Percentiles rank a stretch among this genome's conserved stretches.
These are phyloP conservation scores for Caenorhabditis sp. DNA, from an alignment of 2,888 invertebrate species.

Conservation along the genomic window DNA sequence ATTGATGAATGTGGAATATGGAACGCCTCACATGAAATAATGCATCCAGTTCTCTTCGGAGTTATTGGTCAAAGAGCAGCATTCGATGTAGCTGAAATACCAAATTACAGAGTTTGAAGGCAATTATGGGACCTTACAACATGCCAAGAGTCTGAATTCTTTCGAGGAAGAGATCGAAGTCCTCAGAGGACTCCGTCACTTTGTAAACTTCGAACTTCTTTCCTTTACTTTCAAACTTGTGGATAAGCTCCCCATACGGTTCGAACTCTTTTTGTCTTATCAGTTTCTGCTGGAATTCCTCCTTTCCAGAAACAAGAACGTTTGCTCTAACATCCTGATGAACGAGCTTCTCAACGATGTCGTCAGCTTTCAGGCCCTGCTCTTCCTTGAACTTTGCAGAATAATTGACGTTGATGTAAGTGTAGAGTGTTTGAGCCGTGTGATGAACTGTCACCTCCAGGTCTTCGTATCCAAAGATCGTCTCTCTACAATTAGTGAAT, in stretches of 20 bases:
- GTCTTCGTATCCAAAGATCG: constrained; percentile 93
- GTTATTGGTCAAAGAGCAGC: constrained; percentile 87
- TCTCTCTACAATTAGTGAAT: constrained; percentile 83
- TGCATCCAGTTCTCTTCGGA: constrained; percentile 91
- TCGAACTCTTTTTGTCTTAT: constrained; percentile 81
- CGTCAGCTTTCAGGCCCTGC: constrained; percentile 65
- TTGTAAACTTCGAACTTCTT: constrained; percentile 62
- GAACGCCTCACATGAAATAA: constrained; percentile 76
- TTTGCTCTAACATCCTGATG: constrained; percentile 66
- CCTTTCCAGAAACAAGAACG: constrained; percentile 50
- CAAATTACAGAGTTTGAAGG: too few relatives aligned
- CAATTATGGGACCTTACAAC: too few relatives aligned
- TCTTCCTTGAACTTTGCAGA: constrained; percentile 83
- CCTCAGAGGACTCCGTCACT: constrained; percentile 81
- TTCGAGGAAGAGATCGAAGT: constrained; percentile 88
- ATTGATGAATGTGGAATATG: background rate
- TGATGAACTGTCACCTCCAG: constrained; percentile 87
- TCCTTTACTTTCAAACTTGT: constrained; percentile 74
- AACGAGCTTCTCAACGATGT: constrained; percentile 63
- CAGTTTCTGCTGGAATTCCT: constrained; percentile 49
- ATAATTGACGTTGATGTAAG: constrained; percentile 87
- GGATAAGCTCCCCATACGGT: constrained; percentile 86
- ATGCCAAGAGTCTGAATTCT: constrained; percentile 91
- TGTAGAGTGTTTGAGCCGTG: constrained; percentile 87
- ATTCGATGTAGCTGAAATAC: constrained; percentile 88